Evolutionary conservation across 2,797 vertebrate genomes (phyloP).

Genomic region (Acanthornis magna): DNA sequence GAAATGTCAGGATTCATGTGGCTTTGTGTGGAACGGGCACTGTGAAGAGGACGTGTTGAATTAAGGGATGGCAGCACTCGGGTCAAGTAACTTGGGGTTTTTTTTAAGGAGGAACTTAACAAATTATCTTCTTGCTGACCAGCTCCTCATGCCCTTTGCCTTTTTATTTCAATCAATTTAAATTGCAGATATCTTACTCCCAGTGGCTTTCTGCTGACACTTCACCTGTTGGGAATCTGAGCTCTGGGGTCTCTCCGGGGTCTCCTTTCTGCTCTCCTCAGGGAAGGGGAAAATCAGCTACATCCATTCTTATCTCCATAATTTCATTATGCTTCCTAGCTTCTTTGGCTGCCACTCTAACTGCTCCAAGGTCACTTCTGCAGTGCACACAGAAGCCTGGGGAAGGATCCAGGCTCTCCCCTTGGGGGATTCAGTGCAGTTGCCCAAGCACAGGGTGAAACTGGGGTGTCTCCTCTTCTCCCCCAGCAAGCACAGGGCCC

Average conservation of each 20-base stretch:
- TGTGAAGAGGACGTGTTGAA: not conserved
- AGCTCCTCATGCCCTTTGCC: not conserved
- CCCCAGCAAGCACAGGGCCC: not conserved
- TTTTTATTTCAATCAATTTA: conserved; percentile 5
- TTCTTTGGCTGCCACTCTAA: not conserved
- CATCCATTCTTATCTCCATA: not conserved
- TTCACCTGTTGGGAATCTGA: not conserved
- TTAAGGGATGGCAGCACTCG: not conserved
- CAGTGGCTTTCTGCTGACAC: not conserved
- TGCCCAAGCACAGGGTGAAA: not conserved
- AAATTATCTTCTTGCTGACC: not conserved
- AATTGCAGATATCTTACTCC: not conserved
- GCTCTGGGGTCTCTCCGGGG: not conserved
- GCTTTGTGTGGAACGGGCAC: not conserved
- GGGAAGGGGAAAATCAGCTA: not conserved
- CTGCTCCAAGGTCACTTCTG: not conserved
- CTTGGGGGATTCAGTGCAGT: not conserved
- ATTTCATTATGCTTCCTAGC: not conserved
- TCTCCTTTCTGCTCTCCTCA: not conserved
- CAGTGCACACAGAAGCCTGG: not conserved
- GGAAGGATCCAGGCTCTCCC: not conserved
- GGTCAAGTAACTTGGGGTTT: not conserved
- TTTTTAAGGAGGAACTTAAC: not conserved
- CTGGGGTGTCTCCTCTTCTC: not conserved
- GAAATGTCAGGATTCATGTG: not conserved